Conservation (phyloP, 2,888 invertebrate species). For the Synanthedon andrenaeformis region DNA sequence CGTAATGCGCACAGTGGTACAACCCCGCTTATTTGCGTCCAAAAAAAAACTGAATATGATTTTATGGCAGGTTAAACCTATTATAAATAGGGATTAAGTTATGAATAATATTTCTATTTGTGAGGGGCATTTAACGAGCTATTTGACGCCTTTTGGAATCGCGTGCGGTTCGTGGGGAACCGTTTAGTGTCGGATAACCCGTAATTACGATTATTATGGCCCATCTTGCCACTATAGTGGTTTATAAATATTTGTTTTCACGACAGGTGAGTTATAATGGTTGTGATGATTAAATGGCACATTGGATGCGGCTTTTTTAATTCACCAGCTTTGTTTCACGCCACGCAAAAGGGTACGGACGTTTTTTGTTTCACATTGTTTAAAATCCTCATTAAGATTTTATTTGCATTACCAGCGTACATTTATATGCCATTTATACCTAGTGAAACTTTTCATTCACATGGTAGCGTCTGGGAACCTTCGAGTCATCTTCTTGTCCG, state of each 20-base stretch:
- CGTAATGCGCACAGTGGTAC: conserved; percentile 43
- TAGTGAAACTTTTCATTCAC: not conserved
- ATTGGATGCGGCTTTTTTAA: not conserved
- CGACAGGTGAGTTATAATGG: conserved; percentile 41
- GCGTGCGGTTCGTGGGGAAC: conserved; percentile 42
- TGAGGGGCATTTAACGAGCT: conserved; percentile 60
- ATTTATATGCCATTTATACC: not conserved
- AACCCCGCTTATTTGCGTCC: conserved; percentile 50
- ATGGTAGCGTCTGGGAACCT: not conserved
- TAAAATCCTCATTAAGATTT: not conserved
- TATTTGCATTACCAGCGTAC: not conserved
- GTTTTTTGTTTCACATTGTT: not conserved
- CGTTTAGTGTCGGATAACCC: conserved; percentile 30
- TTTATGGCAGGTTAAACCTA: conserved; percentile 69
- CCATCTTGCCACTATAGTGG: conserved; percentile 18
- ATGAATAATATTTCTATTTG: conserved; percentile 65
- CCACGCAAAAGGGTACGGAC: not conserved
- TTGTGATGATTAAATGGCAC: not conserved
- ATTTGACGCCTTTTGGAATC: conserved; percentile 59
- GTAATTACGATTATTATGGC: conserved; percentile 27
- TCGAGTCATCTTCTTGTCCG: too few species aligned
- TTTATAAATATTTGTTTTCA: conserved; percentile 50
- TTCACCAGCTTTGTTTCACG: not conserved
- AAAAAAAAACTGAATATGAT: conserved; percentile 58
- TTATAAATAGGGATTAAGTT: conserved; percentile 66